Percentiles rank a stretch among this genome's conserved stretches.
Evolutionary conservation across 2,113 vertebrate species (phyloP).

Genomic region (Lethenteron camtschaticum): DNA sequence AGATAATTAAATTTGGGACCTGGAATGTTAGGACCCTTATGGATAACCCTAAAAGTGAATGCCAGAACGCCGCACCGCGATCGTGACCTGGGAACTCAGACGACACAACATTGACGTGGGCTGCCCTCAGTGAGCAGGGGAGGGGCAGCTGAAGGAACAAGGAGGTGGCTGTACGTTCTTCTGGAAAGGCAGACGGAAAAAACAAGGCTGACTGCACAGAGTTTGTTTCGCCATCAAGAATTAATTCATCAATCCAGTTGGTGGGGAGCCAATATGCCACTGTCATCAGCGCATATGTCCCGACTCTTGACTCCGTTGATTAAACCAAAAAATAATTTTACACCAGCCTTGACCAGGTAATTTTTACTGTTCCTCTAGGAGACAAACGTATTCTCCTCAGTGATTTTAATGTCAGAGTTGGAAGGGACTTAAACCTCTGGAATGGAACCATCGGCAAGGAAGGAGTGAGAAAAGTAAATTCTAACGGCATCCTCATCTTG

Average conservation of each 20-base stretch:
- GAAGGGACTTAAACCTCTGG: too few relatives aligned
- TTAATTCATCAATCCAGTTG: background rate
- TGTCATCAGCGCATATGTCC: background rate
- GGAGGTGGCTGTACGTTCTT: background rate
- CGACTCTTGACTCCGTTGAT: background rate
- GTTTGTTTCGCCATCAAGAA: background rate
- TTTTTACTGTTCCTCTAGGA: background rate
- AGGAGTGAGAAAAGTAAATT: too few relatives aligned
- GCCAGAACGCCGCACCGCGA: background rate
- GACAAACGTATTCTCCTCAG: too few relatives aligned
- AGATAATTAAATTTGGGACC: background rate
- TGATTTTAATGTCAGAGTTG: too few relatives aligned
- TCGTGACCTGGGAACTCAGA: background rate
- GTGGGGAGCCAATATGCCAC: background rate
- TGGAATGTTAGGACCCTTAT: background rate
- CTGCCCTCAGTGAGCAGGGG: background rate
- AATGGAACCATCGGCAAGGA: too few relatives aligned
- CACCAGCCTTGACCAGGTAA: background rate
- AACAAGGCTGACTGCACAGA: background rate
- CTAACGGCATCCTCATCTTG: too few relatives aligned
- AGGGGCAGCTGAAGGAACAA: background rate
- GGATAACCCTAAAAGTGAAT: background rate
- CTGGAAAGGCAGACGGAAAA: background rate
- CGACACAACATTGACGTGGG: background rate
- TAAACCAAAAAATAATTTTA: background rate